These are phyloP conservation scores for Nomada flava DNA, from an alignment of 2,888 invertebrate species.

Conservation along the genomic window DNA sequence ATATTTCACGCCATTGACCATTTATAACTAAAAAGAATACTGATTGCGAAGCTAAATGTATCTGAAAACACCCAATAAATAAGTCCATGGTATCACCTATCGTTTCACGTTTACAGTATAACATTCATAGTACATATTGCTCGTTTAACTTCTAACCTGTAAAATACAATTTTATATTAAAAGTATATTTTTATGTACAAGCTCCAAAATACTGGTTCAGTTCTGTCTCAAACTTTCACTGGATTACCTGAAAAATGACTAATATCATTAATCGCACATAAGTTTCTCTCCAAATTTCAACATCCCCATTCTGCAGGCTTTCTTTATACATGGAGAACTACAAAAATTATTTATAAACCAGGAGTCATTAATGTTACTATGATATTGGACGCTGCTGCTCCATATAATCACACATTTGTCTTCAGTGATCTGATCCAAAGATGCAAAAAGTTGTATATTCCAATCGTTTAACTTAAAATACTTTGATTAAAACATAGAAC, in stretches of 20 bases:
- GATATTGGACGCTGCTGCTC: constrained; percentile 17
- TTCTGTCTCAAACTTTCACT: background rate
- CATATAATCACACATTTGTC: constrained; percentile 35
- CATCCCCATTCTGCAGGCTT: constrained; percentile 35
- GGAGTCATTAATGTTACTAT: constrained; percentile 35
- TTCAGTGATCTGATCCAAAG: constrained; percentile 44
- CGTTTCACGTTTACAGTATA: constrained; percentile 23
- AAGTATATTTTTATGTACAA: constrained; percentile 14
- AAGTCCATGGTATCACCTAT: constrained; percentile 10
- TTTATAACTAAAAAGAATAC: constrained; percentile 53
- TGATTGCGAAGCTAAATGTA: constrained; percentile 49
- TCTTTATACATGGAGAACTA: constrained; percentile 10
- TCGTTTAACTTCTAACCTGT: constrained; percentile 42
- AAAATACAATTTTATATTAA: constrained; percentile 57
- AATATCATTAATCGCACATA: constrained; percentile 20
- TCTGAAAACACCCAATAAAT: constrained; percentile 57
- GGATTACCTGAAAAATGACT: constrained; percentile 43
- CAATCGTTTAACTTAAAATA: constrained; percentile 61
- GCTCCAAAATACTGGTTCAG: background rate
- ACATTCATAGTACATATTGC: constrained; percentile 9
- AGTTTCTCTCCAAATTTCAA: constrained; percentile 18
- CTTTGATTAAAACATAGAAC: constrained; percentile 58
- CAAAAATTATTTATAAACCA: constrained; percentile 29
- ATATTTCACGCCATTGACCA: constrained; percentile 66
- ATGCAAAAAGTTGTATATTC: constrained; percentile 36